phyloP scores from a whole-genome alignment of 2,797 vertebrate genomes.

The Melanogrammus aeglefinus region DNA sequence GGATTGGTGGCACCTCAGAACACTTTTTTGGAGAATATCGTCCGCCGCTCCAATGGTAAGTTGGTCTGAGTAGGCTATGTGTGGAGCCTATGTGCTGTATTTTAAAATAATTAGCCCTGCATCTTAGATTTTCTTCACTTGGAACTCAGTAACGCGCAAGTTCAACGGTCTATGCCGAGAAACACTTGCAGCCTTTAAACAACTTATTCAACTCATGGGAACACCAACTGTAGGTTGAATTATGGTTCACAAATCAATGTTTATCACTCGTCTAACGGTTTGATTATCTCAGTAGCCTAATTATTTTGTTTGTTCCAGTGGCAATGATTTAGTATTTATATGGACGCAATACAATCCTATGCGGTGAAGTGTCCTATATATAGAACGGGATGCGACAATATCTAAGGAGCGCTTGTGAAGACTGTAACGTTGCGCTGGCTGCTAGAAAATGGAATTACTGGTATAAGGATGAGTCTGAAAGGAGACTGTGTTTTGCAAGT shows the following conservation, averaged over 20 bases:
- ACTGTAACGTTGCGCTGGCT: background rate
- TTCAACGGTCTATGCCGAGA: background rate
- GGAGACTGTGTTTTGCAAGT: slow-evolving; percentile 2
- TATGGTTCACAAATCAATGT: background rate
- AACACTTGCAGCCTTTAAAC: background rate
- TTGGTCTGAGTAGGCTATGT: slow-evolving; percentile 14
- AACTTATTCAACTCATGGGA: background rate
- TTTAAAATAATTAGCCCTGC: background rate
- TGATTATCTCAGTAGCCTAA: background rate
- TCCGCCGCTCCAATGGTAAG: slow-evolving; percentile 93
- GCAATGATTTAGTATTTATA: slow-evolving; percentile 8
- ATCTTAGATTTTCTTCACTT: background rate
- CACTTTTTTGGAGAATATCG: slow-evolving; percentile 97
- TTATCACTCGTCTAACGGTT: background rate
- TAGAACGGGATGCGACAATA: slow-evolving; percentile 1
- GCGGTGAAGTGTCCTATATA: slow-evolving; percentile 1
- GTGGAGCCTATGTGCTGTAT: background rate
- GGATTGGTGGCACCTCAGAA: slow-evolving; percentile 98
- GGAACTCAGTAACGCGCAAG: background rate
- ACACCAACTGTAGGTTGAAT: background rate
- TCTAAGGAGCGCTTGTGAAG: background rate
- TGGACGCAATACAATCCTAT: background rate
- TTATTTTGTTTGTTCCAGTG: background rate
- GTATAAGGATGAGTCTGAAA: background rate
- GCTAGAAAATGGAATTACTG: background rate